phyloP scores from a whole-genome alignment of 2,113 vertebrate genomes.

The Pagrus major region DNA sequence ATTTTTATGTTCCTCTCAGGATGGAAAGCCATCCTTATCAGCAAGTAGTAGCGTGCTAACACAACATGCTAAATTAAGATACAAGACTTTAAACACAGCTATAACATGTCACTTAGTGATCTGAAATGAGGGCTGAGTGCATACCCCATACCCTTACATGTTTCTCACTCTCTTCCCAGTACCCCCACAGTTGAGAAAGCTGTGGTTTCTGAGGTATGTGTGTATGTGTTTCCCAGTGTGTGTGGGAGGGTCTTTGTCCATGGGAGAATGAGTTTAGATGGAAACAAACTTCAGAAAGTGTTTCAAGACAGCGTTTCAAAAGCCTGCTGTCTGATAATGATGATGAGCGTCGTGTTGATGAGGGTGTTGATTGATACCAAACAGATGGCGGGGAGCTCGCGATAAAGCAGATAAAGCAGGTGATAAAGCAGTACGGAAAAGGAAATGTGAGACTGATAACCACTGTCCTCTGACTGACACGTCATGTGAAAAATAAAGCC shows the following conservation, averaged over 20 bases:
- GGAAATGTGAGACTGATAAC: not conserved
- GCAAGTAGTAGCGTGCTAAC: not conserved
- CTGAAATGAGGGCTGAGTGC: not conserved
- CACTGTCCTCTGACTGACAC: not conserved
- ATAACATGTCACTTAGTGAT: not conserved
- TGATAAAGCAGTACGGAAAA: conserved; percentile 15
- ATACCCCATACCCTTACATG: conserved; percentile 12
- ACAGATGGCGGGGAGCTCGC: conserved; percentile 55
- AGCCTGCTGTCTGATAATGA: conserved; percentile 63
- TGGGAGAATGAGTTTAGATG: conserved; percentile 67
- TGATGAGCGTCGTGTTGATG: conserved; percentile 65
- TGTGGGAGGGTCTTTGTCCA: conserved; percentile 58
- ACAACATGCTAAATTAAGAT: too few species aligned
- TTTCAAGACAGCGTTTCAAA: conserved; percentile 66
- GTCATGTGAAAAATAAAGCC: not conserved
- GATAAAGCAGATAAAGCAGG: too few species aligned
- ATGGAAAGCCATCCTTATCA: not conserved
- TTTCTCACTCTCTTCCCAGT: conserved; percentile 34
- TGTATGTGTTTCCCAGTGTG: conserved; percentile 12
- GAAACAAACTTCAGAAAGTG: conserved; percentile 73
- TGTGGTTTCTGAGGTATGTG: conserved; percentile 45
- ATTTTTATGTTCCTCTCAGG: not conserved
- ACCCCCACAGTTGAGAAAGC: conserved; percentile 36
- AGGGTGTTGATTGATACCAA: conserved; percentile 60
- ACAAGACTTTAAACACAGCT: not conserved